A percentile compares a stretch with the other conserved stretches of the same genome.
Evolutionary conservation across 2,888 invertebrate species (phyloP).

Genomic region (Colletes collaris): DNA sequence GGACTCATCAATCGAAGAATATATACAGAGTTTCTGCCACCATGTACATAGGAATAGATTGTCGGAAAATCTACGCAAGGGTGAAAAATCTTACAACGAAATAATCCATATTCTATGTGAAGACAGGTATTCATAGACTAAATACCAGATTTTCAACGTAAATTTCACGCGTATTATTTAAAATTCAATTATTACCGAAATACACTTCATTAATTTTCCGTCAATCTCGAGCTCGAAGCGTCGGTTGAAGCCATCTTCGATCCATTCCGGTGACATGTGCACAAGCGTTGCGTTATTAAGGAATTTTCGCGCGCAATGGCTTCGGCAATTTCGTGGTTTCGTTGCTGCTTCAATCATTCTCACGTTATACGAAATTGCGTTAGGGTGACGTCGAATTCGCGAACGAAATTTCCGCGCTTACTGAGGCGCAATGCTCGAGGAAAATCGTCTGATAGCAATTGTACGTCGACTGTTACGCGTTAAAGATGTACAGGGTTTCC

Average conservation of each 20-base stretch:
- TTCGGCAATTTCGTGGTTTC: conserved; percentile 21
- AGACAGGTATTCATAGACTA: too few species aligned
- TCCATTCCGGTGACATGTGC: conserved; percentile 10
- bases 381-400: background rate
- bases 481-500: too few species aligned
- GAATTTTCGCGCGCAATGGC: conserved; percentile 27
- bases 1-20: too few species aligned
- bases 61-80: too few species aligned
- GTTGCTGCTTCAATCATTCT: conserved; percentile 14
- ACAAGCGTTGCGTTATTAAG: conserved; percentile 27
- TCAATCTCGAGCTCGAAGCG: conserved; percentile 17
- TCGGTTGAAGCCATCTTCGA: conserved; percentile 4
- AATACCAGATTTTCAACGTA: background rate
- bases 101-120: too few species aligned
- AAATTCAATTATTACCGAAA: conserved; percentile 14
- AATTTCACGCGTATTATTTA: background rate
- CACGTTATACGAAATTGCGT: conserved; percentile 21
- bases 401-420: conserved; percentile 4
- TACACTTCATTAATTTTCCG: conserved; percentile 13
- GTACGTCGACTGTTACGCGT: background rate
- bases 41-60: too few species aligned
- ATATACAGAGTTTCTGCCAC: too few species aligned
- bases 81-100: too few species aligned
- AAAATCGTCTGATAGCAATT: background rate
- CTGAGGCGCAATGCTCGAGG: conserved; percentile 4